Percentiles rank a stretch among this genome's conserved stretches.
Evolutionary conservation across 2,888 invertebrate genomes (phyloP).

Genomic region (Parnassius glacialis): DNA sequence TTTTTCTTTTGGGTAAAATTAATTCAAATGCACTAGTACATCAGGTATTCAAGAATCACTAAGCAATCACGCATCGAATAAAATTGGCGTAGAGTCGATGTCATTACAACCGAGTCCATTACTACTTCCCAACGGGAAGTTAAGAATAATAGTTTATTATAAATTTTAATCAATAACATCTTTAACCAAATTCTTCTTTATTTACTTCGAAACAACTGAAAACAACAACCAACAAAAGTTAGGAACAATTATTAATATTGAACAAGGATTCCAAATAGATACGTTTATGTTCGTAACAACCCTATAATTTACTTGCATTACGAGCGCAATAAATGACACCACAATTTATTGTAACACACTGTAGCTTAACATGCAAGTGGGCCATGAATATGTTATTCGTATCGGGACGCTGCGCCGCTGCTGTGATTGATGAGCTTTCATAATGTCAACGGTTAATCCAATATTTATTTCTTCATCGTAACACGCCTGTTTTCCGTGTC

Average conservation of each 20-base stretch:
- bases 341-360: slow-evolving; percentile 55
- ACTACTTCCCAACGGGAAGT: too few relatives aligned
- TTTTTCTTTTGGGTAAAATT: too few relatives aligned
- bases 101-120: too few relatives aligned
- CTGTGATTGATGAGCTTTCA: slow-evolving; percentile 56
- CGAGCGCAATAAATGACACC: slow-evolving; percentile 58
- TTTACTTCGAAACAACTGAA: too few relatives aligned
- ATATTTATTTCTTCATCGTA: slow-evolving; percentile 39
- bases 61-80: too few relatives aligned
- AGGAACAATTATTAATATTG: too few relatives aligned
- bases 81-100: too few relatives aligned
- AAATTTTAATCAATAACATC: background rate
- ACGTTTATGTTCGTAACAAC: slow-evolving; percentile 31
- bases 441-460: slow-evolving; percentile 59
- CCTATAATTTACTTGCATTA: slow-evolving; percentile 44
- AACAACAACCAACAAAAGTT: too few relatives aligned
- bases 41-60: background rate
- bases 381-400: slow-evolving; percentile 55
- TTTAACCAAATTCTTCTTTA: too few relatives aligned
- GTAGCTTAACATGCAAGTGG: slow-evolving; percentile 44
- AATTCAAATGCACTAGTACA: background rate
- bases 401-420: slow-evolving; percentile 49
- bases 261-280: too few relatives aligned
- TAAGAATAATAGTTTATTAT: too few relatives aligned
- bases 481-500: slow-evolving; percentile 11